phyloP scores from a whole-genome alignment of 2,113 vertebrate species.

The Myxocyprinus asiaticus region DNA sequence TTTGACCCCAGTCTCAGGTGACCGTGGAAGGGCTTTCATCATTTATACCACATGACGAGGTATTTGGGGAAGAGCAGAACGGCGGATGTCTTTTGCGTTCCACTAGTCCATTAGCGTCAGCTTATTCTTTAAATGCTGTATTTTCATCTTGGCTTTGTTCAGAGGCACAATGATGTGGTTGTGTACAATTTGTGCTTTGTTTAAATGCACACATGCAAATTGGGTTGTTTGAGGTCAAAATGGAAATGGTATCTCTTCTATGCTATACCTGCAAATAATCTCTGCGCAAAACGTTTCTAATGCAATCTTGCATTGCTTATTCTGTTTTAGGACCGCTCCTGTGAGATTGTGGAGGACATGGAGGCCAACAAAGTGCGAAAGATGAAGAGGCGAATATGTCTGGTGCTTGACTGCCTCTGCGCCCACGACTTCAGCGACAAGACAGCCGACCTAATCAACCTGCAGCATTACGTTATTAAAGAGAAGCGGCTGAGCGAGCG shows the following conservation, averaged over 20 bases:
- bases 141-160: background rate
- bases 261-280: background rate
- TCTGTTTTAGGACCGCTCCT: constrained; percentile 85
- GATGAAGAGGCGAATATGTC: constrained; percentile 96
- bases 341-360: constrained; percentile 87
- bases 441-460: constrained; percentile 96
- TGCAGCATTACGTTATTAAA: constrained; percentile 99
- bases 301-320: background rate
- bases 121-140: background rate
- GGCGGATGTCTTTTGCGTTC: background rate
- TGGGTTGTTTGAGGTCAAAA: background rate
- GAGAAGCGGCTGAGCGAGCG: constrained; percentile 95
- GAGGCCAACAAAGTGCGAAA: constrained; percentile 88
- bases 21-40: background rate
- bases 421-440: constrained; percentile 97
- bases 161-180: constrained; percentile 5
- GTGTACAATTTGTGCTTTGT: background rate
- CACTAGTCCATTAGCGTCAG: background rate
- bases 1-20: constrained; percentile 24
- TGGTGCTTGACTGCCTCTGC: constrained; percentile 96
- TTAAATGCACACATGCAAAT: too few relatives aligned
- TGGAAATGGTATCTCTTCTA: background rate
- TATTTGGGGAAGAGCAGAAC: background rate
- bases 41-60: background rate
- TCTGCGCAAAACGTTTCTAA: too few relatives aligned